Evolutionary conservation across 2,888 invertebrate species (phyloP).

Genomic region (Andrena trimmerana): DNA sequence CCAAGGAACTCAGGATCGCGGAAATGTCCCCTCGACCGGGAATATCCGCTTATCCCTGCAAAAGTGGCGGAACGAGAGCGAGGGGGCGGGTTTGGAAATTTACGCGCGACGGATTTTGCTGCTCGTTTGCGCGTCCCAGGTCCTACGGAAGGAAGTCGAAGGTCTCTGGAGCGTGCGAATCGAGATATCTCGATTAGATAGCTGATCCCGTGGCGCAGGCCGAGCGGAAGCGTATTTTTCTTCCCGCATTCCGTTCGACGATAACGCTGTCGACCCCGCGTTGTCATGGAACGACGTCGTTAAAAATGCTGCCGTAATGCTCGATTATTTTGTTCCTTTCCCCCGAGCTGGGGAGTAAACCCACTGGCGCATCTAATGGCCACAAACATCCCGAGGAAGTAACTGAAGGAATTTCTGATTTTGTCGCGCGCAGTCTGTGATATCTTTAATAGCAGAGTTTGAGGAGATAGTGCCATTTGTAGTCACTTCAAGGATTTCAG

Average conservation of each 20-base stretch:
- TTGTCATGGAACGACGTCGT: slow-evolving; percentile 4
- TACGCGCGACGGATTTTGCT: slow-evolving; percentile 72
- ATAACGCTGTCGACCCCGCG: background rate
- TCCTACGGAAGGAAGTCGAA: slow-evolving; percentile 61
- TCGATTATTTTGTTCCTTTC: background rate
- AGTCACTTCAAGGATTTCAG: no score
- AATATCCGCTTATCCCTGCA: slow-evolving; percentile 58
- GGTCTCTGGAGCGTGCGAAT: slow-evolving; percentile 64
- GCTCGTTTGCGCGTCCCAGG: slow-evolving; percentile 65
- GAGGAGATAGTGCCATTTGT: no score
- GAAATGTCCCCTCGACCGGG: slow-evolving; percentile 52
- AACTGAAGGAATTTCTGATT: no score
- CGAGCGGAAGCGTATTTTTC: slow-evolving; percentile 57
- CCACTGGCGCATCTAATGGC: no score
- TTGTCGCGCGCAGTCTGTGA: no score
- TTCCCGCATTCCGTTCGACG: slow-evolving; percentile 27
- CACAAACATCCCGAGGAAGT: no score
- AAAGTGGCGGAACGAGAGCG: slow-evolving; percentile 32
- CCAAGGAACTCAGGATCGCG: slow-evolving; percentile 59
- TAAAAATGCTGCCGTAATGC: background rate
- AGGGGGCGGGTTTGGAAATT: slow-evolving; percentile 58
- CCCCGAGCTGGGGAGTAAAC: no score
- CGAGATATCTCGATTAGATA: slow-evolving; percentile 69
- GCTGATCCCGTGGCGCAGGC: slow-evolving; percentile 37
- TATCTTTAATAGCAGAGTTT: no score